Evolutionary conservation across 2,888 invertebrate genomes (phyloP).

Genomic region (Brachynemurus nebulosus): DNA sequence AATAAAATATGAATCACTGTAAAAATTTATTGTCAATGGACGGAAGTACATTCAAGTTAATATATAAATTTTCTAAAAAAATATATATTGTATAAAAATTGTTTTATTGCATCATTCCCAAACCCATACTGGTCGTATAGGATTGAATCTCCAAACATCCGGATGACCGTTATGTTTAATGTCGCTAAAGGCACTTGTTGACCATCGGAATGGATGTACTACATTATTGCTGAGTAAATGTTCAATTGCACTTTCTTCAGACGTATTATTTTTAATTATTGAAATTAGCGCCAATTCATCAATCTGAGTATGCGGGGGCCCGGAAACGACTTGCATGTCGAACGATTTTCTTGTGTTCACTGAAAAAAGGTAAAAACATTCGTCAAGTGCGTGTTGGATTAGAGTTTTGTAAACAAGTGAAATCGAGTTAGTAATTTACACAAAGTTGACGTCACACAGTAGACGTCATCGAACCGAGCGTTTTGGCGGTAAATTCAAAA

Average conservation of each 20-base stretch:
- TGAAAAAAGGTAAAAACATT: conserved; percentile 12
- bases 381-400: too few species aligned
- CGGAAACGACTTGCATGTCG: conserved; percentile 27
- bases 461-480: too few species aligned
- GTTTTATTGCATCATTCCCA: conserved; percentile 32
- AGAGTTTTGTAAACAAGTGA: too few species aligned
- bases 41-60: conserved; percentile 6
- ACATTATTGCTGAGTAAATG: too few species aligned
- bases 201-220: conserved; percentile 53
- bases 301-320: conserved; percentile 27
- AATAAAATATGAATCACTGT: not conserved
- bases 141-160: conserved; percentile 55
- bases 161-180: conserved; percentile 57
- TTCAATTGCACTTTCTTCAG: too few species aligned
- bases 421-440: too few species aligned
- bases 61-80: conserved; percentile 3
- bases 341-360: conserved; percentile 23
- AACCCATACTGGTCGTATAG: conserved; percentile 42
- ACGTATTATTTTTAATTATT: too few species aligned
- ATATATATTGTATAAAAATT: not conserved
- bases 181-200: conserved; percentile 45
- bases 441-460: too few species aligned
- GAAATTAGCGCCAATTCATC: conserved; percentile 13
- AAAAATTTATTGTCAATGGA: conserved; percentile 8
- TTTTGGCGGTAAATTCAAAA: too few species aligned